Conservation (phyloP, 2,113 vertebrate genomes). For the Chloroceryle aenea region DNA sequence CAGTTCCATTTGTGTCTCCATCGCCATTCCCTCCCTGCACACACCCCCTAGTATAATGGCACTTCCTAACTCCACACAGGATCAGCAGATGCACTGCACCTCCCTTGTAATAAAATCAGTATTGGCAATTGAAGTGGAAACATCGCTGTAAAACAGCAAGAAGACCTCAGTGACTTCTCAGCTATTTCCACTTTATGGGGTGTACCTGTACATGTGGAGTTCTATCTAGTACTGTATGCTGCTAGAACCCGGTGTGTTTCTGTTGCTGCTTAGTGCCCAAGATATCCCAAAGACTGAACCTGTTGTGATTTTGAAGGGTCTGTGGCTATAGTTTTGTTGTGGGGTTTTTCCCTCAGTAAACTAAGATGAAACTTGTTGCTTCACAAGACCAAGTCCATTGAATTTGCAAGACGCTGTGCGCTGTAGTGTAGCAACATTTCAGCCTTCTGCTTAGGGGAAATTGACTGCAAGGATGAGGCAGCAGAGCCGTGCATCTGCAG, state of each 20-base stretch:
- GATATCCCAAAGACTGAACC: background rate
- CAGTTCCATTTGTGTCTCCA: background rate
- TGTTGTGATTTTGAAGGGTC: background rate
- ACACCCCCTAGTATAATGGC: background rate
- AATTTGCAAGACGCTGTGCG: background rate
- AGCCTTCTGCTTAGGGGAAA: slow-evolving; percentile 23
- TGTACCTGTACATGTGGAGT: background rate
- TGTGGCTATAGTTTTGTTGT: background rate
- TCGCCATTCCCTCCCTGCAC: fast-evolving
- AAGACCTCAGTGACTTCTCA: background rate
- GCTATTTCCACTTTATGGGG: background rate
- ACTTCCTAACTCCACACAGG: background rate
- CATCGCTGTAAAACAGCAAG: background rate
- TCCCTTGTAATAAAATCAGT: background rate
- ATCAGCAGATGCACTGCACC: background rate
- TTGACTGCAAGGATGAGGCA: slow-evolving; percentile 26
- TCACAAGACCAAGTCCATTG: background rate
- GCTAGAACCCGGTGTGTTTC: background rate
- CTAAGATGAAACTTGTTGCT: background rate
- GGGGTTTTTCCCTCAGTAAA: background rate
- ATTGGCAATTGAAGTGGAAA: background rate
- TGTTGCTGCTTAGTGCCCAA: background rate
- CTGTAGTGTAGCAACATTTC: background rate
- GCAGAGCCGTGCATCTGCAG: background rate
- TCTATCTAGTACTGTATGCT: background rate